phyloP scores from a whole-genome alignment of 2,113 vertebrate species.

The Piaya cayana region DNA sequence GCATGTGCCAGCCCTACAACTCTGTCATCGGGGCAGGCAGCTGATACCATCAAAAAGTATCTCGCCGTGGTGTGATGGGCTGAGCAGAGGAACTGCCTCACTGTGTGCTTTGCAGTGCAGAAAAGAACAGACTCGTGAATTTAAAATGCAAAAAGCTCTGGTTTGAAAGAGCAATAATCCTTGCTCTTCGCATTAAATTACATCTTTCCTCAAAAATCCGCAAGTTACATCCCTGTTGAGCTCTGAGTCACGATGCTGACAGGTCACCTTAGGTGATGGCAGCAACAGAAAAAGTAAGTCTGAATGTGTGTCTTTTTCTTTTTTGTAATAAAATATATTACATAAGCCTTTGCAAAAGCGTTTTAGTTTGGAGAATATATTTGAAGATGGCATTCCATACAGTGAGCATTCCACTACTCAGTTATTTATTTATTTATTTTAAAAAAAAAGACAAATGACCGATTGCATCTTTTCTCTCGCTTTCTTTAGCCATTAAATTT shows the following conservation, averaged over 20 bases:
- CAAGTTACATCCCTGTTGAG: background rate
- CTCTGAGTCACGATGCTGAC: background rate
- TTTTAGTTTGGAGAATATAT: background rate
- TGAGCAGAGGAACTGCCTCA: background rate
- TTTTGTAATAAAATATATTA: background rate
- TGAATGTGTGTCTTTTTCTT: background rate
- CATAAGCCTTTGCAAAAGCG: background rate
- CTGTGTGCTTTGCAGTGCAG: background rate
- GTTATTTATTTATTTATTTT: background rate
- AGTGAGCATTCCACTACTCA: background rate
- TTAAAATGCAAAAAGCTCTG: background rate
- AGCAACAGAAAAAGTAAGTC: background rate
- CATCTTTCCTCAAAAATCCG: background rate
- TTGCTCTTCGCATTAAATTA: background rate
- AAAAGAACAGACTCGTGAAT: background rate
- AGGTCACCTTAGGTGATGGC: background rate
- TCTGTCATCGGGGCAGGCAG: accelerated
- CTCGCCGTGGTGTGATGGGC: accelerated
- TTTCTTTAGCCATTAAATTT: background rate
- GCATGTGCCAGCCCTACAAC: accelerated
- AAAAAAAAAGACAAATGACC: background rate
- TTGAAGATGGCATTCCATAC: background rate
- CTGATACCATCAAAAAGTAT: accelerated
- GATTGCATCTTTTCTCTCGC: background rate
- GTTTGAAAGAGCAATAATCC: background rate